phyloP scores from a whole-genome alignment of 1,140 invertebrate species.

The Drosophila subpulchrella region DNA sequence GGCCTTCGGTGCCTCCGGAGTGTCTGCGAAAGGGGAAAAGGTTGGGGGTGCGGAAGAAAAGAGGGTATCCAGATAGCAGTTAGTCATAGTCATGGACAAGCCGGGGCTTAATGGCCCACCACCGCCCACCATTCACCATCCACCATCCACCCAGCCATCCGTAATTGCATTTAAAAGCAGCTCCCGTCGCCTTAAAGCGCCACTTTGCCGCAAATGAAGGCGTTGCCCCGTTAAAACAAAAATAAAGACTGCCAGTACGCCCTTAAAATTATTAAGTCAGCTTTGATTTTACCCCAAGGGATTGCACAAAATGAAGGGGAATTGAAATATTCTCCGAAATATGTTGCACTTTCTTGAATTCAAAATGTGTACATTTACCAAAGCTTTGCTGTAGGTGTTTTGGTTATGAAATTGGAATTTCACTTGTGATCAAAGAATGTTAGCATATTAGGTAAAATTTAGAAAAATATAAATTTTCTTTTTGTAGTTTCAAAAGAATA shows the following conservation, averaged over 20 bases:
- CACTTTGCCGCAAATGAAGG: slow-evolving; percentile 58
- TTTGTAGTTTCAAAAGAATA: too few relatives aligned
- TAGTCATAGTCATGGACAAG: slow-evolving; percentile 54
- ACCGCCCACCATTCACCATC: neutral
- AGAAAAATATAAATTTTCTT: too few relatives aligned
- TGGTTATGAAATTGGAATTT: too few relatives aligned
- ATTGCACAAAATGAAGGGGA: neutral
- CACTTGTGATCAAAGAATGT: too few relatives aligned
- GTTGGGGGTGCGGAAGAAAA: slow-evolving; percentile 9
- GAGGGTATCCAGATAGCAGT: slow-evolving; percentile 40
- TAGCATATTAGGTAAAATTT: too few relatives aligned
- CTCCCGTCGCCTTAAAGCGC: slow-evolving; percentile 48
- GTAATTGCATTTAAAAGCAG: slow-evolving; percentile 57
- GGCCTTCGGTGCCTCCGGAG: slow-evolving; percentile 89
- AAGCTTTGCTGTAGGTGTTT: too few relatives aligned
- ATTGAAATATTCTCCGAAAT: neutral
- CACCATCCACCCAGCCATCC: neutral
- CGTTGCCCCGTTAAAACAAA: slow-evolving; percentile 28
- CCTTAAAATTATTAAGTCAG: slow-evolving; percentile 12
- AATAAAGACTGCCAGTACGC: slow-evolving; percentile 2
- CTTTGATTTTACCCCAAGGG: slow-evolving; percentile 11
- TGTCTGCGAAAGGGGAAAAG: slow-evolving; percentile 84
- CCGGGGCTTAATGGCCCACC: slow-evolving; percentile 48
- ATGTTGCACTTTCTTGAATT: neutral
- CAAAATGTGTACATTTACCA: too few relatives aligned